Conservation (phyloP, 2,797 vertebrate species). For the Nyctalus aviator region DNA sequence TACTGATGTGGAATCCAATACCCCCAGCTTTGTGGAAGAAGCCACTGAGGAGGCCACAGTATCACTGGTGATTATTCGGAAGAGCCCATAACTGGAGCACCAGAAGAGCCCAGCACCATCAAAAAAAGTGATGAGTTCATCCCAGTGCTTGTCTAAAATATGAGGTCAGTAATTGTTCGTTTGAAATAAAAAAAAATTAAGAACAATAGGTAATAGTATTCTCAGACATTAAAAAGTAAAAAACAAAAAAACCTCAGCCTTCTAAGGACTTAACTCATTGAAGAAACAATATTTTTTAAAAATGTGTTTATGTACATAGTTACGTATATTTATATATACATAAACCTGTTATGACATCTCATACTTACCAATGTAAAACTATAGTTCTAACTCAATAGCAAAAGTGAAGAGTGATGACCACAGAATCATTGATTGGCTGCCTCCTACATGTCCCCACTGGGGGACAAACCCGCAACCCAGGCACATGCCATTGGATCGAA, state of each 20-base stretch:
- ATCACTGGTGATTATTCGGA: not conserved
- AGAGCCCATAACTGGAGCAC: not conserved
- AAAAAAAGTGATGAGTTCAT: not conserved
- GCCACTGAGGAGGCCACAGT: not conserved
- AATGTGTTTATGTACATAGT: not conserved
- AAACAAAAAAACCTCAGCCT: not conserved
- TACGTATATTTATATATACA: not conserved
- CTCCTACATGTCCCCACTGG: too few species aligned
- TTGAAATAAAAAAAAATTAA: not conserved
- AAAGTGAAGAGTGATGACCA: not conserved
- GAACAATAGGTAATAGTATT: not conserved
- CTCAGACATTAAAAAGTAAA: not conserved
- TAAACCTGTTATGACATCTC: constrained; percentile 12
- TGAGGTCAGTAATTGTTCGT: constrained; percentile 44
- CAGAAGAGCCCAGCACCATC: not conserved
- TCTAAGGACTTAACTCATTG: not conserved
- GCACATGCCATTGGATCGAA: too few species aligned
- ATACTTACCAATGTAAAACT: not conserved
- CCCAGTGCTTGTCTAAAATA: not conserved
- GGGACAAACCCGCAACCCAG: too few species aligned
- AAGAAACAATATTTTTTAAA: not conserved
- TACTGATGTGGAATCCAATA: not conserved
- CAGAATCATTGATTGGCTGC: too few species aligned
- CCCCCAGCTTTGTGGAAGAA: not conserved
- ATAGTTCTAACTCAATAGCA: not conserved